Evolutionary conservation across 1,140 invertebrate genomes (phyloP).

Genomic region (Antheraea mylitta): DNA sequence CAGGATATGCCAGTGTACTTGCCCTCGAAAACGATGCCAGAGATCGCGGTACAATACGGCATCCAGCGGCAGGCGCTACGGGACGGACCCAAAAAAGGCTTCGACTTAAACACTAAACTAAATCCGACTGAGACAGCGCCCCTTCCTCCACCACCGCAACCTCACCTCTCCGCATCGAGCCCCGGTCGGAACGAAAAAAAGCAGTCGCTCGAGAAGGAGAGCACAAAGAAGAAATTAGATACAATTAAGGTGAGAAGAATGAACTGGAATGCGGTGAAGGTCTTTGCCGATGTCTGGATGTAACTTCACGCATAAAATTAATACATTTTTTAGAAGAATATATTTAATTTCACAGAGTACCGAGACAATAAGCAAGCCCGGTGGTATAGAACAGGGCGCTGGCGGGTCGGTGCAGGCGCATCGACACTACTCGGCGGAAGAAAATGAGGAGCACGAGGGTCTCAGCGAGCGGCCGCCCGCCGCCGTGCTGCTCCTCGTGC

Average conservation of each 20-base stretch:
- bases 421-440: conserved; percentile 28
- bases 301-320: too few species aligned
- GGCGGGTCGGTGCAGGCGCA: conserved; percentile 18
- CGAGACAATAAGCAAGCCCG: background rate
- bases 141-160: conserved; percentile 14
- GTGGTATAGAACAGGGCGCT: background rate
- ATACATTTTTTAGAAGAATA: background rate
- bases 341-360: too few species aligned
- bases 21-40: conserved; percentile 58
- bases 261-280: too few species aligned
- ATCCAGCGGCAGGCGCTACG: conserved; percentile 50
- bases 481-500: conserved; percentile 90
- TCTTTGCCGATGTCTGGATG: too few species aligned
- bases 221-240: background rate
- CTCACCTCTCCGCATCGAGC: conserved; percentile 20
- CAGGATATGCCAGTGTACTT: conserved; percentile 52
- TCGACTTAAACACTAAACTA: conserved; percentile 38
- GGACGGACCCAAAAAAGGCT: conserved; percentile 64
- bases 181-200: conserved; percentile 10
- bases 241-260: background rate
- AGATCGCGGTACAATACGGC: conserved; percentile 51
- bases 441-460: conserved; percentile 78
- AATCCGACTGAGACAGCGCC: conserved; percentile 9
- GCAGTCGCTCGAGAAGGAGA: background rate
- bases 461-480: conserved; percentile 85